Conservation (phyloP, 2,888 invertebrate species). For the Sarcophaga rosellei region DNA sequence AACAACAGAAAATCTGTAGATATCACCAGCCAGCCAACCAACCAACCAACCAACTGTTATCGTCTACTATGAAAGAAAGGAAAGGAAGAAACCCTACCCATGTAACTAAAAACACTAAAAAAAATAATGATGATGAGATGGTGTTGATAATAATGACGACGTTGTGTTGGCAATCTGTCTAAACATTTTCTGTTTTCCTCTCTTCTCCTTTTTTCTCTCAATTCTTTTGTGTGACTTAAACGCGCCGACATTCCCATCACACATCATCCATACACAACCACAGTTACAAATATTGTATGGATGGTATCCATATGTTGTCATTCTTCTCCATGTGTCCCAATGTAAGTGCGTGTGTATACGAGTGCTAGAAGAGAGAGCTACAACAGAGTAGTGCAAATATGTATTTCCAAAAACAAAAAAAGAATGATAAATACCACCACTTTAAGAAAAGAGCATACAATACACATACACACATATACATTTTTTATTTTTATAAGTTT, state of each 20-base stretch:
- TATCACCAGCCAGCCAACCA: background rate
- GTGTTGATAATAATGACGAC: constrained; percentile 14
- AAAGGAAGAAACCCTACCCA: background rate
- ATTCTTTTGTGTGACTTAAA: background rate
- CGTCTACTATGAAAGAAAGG: too few species aligned
- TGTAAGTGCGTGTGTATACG: too few species aligned
- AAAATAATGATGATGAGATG: constrained; percentile 40
- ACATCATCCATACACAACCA: background rate
- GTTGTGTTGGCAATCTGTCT: constrained; percentile 16
- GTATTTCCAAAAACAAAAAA: constrained; percentile 28
- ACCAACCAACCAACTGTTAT: background rate
- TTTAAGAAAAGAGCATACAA: background rate
- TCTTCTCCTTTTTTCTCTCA: background rate
- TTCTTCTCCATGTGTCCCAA: background rate
- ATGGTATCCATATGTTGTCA: constrained; percentile 4
- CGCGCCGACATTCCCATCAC: background rate
- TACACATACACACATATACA: too few species aligned
- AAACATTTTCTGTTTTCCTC: background rate
- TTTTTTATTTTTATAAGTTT: background rate
- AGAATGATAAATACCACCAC: background rate
- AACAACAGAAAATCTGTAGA: background rate
- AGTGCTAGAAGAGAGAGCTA: background rate
- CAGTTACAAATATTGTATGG: background rate
- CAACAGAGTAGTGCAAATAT: constrained; percentile 1
- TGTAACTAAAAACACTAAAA: background rate